Evolutionary conservation across 2,888 invertebrate species (phyloP), one percentile per base, ranked within the genome.

Genomic region (Ischnura elegans): DNA sequence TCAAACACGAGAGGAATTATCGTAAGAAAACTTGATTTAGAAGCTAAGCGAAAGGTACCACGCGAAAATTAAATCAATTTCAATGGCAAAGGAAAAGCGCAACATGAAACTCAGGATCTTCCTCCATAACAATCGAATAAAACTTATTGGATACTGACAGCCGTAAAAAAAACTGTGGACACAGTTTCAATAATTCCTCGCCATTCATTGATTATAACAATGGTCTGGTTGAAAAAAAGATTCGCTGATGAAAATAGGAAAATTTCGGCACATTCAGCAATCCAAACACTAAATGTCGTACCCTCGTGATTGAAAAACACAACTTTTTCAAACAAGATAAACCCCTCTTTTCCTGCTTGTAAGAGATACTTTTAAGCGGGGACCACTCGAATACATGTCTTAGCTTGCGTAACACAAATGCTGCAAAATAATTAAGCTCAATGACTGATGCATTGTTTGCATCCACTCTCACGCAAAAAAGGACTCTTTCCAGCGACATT

Each of bases 371-470:
- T 76, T 5, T 76, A 76, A 76, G 29, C 76, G 21, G 36, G 76
- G n/a, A n/a, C n/a, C n/a, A n/a, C n/a, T n/a, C 13, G 36, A 0
- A 36, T 76, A 76, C 0, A 36, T 76, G 36, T 76, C 61, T 25
- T n/a, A 5, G 36, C 76, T 8, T 13, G 36, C 6, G 61, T 5
- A 6, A 2, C 61, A 10, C 13, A 61, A 42, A 42, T 2, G 45
- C 43, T 43, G 36, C 61, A 66, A 66, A 90, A 61, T 45, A n/a
- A 42, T 90, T 25, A 61, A 43, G n/a, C 43, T 19, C 90, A 90
- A 66, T 90, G 25, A 90, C 61, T 61, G 87, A 76, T 36, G 76
- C 36, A 76, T 76, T 76, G 25, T 76, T 76, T 66, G 61, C 66
- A 43, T 61, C 3, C 66, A 90, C 66, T 43, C 45, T 8, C 21